Base-by-base conservation (phyloP, 2,797 vertebrate genomes). In the Hyperoplus lanceolatus region DNA sequence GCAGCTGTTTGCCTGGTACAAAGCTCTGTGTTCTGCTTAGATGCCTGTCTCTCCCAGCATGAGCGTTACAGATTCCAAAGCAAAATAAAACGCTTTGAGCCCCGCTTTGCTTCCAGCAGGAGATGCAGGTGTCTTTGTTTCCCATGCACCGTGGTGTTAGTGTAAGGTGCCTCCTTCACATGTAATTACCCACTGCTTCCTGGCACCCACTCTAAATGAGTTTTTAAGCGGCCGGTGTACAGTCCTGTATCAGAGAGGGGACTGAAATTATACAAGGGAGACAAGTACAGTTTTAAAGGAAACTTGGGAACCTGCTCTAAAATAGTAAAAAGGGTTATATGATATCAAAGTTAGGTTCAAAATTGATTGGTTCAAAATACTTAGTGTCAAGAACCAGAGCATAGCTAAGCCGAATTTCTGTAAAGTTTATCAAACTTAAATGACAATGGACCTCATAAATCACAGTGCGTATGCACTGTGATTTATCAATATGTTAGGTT, bases 111-210 rank as follows among this genome's bases (percentile, higher is more conserved):
- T 72, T 93, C 79, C 84, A 36, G 89, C 72, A 82, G 87, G 88
- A 92, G 88, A 89, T 88, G 84, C 91, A 92, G 92, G 88, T 91
- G 91, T 88, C 89, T 92, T 89, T 89, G 88, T 92, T 89, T 80
- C 63, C 68, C 73, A 76, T 81, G 82, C 80, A 61, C 71, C 2
- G 18, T 21, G 83, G 85, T 93, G 88, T 29, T 29, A 84, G 70
- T 50, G 56, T 77, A 83, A 36, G 85, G 69, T 77, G 74, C 85
- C 46, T 87, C 76, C 79, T 86, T 87, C 81, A 75, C 81, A 59
- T 89, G 85, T 90, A 93, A 93, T 93, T 90, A 92, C 82, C 80
- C 43, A 38, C 79, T 15, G 55, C 84, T 86, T 89, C 87, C 80
- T 87, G 84, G 79, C 83, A 81, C 70, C 83, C 77, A 75, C 62